Evolutionary conservation across 2,888 invertebrate genomes (phyloP).

Genomic region (Calameuta idolon): DNA sequence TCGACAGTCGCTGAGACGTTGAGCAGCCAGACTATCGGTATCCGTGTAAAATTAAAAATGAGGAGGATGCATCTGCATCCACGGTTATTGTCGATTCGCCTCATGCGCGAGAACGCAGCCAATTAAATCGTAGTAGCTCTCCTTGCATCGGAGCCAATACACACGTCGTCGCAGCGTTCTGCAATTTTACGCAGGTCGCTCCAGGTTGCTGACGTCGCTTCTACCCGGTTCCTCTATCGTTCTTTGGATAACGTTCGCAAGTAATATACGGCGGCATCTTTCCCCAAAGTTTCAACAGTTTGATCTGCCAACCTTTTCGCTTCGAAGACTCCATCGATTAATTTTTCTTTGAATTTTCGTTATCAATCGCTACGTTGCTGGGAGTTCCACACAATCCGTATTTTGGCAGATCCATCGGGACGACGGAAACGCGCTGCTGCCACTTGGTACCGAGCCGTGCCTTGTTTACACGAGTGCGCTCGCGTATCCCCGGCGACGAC

Average conservation of each 20-base stretch:
- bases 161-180: neutral
- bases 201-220: neutral
- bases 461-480: conserved; percentile 38
- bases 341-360: neutral
- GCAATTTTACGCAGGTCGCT: neutral
- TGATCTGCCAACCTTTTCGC: neutral
- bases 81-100: neutral
- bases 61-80: neutral
- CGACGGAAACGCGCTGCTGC: conserved; percentile 30
- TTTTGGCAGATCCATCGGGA: neutral
- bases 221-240: neutral
- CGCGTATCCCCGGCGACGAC: neutral
- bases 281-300: neutral
- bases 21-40: neutral
- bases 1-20: neutral
- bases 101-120: neutral
- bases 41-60: neutral
- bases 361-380: neutral
- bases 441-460: conserved; percentile 27
- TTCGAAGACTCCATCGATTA: neutral
- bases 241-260: neutral
- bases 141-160: neutral
- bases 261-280: neutral
- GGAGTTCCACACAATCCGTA: neutral
- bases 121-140: neutral